Conservation (phyloP, 2,113 vertebrate genomes). For the Atractosteus spatula region DNA sequence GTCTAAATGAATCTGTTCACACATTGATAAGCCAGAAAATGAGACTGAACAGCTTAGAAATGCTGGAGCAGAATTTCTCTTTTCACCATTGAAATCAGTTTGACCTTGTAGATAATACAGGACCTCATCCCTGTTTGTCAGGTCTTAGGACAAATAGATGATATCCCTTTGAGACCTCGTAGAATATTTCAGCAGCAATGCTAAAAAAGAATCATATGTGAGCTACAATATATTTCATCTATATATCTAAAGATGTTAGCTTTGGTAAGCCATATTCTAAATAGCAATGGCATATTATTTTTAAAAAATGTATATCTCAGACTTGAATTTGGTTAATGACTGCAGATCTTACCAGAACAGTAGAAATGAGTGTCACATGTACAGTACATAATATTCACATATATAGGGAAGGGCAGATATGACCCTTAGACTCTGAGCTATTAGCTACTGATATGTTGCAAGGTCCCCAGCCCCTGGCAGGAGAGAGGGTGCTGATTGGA, state of each 20-base stretch:
- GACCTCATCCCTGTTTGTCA: slow-evolving; percentile 35
- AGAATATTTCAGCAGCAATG: slow-evolving; percentile 31
- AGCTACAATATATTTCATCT: background rate
- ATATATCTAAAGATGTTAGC: background rate
- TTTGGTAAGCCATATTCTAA: background rate
- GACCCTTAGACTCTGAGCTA: too few species aligned
- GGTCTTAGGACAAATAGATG: slow-evolving; percentile 33
- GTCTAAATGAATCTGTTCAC: slow-evolving; percentile 39
- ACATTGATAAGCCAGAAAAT: slow-evolving; percentile 35
- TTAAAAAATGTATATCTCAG: too few species aligned
- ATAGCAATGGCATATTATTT: too few species aligned
- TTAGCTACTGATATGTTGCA: too few species aligned
- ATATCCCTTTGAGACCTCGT: slow-evolving; percentile 24
- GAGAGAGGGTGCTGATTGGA: too few species aligned
- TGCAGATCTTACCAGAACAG: too few species aligned
- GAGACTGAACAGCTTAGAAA: slow-evolving; percentile 18
- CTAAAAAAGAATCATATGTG: background rate
- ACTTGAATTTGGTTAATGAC: too few species aligned
- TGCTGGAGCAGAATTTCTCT: slow-evolving; percentile 22
- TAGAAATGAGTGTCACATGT: too few species aligned
- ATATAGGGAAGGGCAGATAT: too few species aligned
- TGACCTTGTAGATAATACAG: slow-evolving; percentile 46
- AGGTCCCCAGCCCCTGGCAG: too few species aligned
- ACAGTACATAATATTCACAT: too few species aligned
- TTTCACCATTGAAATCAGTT: slow-evolving; percentile 30